phyloP scores from a whole-genome alignment of 2,797 vertebrate genomes.

The Menidia menidia region DNA sequence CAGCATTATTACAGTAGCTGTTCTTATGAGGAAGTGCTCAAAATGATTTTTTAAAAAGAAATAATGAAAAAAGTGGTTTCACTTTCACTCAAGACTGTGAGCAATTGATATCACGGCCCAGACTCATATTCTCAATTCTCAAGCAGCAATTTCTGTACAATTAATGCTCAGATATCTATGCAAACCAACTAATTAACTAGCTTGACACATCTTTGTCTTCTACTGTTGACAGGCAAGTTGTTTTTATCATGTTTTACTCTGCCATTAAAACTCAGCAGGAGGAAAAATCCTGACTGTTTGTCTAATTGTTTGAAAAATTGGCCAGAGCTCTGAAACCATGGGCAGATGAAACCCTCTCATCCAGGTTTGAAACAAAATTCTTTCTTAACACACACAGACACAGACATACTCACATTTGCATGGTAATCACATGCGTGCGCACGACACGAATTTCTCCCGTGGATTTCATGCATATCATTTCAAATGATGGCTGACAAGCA shows the following conservation, averaged over 20 bases:
- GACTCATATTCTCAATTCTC: too few relatives aligned
- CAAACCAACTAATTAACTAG: constrained; percentile 13
- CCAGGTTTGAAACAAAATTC: neutral
- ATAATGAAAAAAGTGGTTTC: too few relatives aligned
- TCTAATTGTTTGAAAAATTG: constrained; percentile 2
- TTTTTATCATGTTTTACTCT: neutral
- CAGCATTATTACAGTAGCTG: too few relatives aligned
- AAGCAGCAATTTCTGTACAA: neutral
- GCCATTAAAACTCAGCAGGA: neutral
- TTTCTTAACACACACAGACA: constrained; percentile 1
- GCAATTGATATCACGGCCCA: too few relatives aligned
- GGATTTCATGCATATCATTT: constrained; percentile 41
- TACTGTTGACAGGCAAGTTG: constrained; percentile 2
- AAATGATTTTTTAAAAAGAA: too few relatives aligned
- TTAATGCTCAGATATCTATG: constrained; percentile 6
- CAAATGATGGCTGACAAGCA: constrained; percentile 38
- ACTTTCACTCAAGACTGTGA: too few relatives aligned
- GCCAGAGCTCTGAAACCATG: constrained; percentile 1
- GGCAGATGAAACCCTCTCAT: constrained; percentile 7
- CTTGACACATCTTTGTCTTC: constrained; percentile 14
- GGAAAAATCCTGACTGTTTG: too few relatives aligned
- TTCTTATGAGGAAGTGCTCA: too few relatives aligned
- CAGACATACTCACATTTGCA: constrained; percentile 1
- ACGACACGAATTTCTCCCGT: constrained; percentile 19
- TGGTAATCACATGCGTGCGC: constrained; percentile 32